These are phyloP conservation scores for Glyphotaelius pellucidus DNA, from an alignment of 2,888 invertebrate genomes.

Conservation along the genomic window DNA sequence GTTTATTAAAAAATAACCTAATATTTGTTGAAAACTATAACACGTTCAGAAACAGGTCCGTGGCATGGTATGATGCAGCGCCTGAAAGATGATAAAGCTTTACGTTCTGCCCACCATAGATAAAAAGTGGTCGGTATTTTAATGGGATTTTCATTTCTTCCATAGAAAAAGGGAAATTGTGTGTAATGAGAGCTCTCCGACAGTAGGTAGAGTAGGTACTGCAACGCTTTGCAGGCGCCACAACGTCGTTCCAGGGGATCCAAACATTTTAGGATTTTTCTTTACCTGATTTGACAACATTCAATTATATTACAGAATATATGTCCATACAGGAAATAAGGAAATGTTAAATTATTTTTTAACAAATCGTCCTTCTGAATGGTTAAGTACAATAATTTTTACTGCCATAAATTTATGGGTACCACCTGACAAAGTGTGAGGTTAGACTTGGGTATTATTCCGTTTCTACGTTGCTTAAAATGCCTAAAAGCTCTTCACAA, in stretches of 20 bases:
- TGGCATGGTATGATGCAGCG: neutral
- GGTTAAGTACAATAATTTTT: too few species aligned
- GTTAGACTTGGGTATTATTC: too few species aligned
- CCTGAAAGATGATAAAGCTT: neutral
- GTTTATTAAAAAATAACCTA: neutral
- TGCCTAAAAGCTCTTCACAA: too few species aligned
- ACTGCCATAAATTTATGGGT: too few species aligned
- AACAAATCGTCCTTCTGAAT: neutral
- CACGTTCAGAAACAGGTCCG: neutral
- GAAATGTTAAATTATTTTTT: neutral
- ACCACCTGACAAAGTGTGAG: too few species aligned
- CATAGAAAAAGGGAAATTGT: conserved; percentile 55
- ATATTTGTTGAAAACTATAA: neutral
- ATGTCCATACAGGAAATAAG: neutral
- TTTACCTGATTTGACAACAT: neutral
- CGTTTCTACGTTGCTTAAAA: too few species aligned
- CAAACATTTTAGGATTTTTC: neutral
- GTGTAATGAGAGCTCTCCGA: conserved; percentile 43
- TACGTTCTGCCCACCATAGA: neutral
- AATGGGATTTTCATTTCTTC: conserved; percentile 55
- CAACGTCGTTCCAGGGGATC: conserved; percentile 2
- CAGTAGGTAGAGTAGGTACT: neutral
- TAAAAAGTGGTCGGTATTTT: conserved; percentile 26
- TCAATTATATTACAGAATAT: neutral
- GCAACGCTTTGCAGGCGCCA: conserved; percentile 45